phyloP scores from a whole-genome alignment of 2,888 invertebrate species.

The Aspidiotus destructor region DNA sequence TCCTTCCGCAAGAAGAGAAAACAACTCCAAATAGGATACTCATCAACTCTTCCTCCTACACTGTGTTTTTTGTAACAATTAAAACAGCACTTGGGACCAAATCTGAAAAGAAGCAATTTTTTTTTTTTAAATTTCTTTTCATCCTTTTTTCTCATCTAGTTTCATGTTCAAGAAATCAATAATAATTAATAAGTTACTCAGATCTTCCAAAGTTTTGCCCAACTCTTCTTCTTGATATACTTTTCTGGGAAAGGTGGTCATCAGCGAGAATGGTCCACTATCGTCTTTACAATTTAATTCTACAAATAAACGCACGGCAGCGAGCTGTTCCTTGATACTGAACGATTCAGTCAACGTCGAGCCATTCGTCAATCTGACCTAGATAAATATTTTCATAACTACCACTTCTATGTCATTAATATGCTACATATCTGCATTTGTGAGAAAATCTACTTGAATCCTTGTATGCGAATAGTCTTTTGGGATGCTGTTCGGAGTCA shows the following conservation, averaged over 20 bases:
- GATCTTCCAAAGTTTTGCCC: slow-evolving; percentile 69
- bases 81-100: slow-evolving; percentile 76
- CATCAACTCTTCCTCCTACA: background rate
- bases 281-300: slow-evolving; percentile 71
- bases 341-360: slow-evolving; percentile 63
- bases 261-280: slow-evolving; percentile 61
- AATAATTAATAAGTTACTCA: slow-evolving; percentile 59
- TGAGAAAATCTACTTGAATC: slow-evolving; percentile 48
- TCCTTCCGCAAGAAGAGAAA: no score
- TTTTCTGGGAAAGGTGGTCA: slow-evolving; percentile 86
- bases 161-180: background rate
- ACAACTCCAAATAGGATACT: no score
- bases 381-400: slow-evolving; percentile 35
- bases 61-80: slow-evolving; percentile 52
- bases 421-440: background rate
- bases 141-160: no score
- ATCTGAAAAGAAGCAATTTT: slow-evolving; percentile 48
- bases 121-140: background rate
- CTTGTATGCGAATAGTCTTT: slow-evolving; percentile 60
- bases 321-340: slow-evolving; percentile 75
- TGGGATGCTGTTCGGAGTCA: slow-evolving; percentile 39
- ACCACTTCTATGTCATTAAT: background rate
- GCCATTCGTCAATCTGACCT: slow-evolving; percentile 70
- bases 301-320: slow-evolving; percentile 80
- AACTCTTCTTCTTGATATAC: slow-evolving; percentile 79